A percentile compares a stretch with the other conserved stretches of the same genome.
Conservation (phyloP, 2,113 vertebrate genomes). For the Gadus chalcogrammus region DNA sequence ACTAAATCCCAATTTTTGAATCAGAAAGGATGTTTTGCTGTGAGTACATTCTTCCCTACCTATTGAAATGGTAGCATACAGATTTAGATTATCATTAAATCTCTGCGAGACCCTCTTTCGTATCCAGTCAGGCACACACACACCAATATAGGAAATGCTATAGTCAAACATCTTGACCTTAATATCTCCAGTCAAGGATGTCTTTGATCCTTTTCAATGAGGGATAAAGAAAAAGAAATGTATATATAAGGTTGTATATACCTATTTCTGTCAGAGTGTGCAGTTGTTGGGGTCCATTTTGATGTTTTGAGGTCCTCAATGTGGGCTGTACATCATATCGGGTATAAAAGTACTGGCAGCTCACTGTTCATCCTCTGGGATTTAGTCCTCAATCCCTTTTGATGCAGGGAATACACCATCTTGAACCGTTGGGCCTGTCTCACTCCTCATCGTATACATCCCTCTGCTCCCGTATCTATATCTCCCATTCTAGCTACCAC, state of each 20-base stretch:
- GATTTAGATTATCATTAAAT: too few species aligned
- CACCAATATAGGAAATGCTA: too few species aligned
- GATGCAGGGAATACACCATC: not conserved
- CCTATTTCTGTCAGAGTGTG: not conserved
- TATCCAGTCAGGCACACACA: too few species aligned
- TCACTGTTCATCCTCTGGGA: not conserved
- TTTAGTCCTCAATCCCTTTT: slow-evolving; percentile 4
- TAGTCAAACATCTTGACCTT: too few species aligned
- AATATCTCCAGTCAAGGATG: not conserved
- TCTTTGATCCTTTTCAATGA: not conserved
- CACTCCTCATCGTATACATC: not conserved
- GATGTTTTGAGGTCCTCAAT: not conserved
- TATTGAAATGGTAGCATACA: too few species aligned
- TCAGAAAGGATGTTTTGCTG: too few species aligned
- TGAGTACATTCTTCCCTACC: too few species aligned
- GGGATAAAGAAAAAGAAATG: not conserved
- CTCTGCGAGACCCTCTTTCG: too few species aligned
- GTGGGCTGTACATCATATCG: slow-evolving; percentile 1
- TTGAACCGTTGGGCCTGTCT: slow-evolving; percentile 1
- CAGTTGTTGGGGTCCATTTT: not conserved
- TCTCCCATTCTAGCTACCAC: not conserved
- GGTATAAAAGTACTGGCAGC: not conserved
- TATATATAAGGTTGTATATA: not conserved
- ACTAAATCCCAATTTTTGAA: too few species aligned
- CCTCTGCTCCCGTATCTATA: not conserved